Evolutionary conservation across 2,888 invertebrate species (phyloP).

Genomic region (Melieria omissa): DNA sequence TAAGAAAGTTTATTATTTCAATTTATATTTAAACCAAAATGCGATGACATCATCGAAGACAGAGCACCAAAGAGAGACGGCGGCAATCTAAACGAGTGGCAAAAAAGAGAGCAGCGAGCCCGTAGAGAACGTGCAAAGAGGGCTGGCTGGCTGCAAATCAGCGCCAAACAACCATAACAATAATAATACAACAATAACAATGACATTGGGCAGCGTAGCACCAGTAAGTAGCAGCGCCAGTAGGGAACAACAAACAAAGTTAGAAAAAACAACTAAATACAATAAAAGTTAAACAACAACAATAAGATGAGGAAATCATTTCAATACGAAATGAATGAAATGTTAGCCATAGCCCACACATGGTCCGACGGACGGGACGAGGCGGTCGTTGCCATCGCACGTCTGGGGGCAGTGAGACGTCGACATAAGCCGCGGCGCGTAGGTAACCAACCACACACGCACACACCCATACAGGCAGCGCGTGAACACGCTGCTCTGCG

Average conservation of each 20-base stretch:
- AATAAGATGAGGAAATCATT: no score
- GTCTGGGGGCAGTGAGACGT: no score
- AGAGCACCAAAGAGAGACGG: conserved; percentile 20
- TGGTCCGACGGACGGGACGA: no score
- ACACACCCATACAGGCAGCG: no score
- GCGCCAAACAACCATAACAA: neutral
- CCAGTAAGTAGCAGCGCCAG: neutral
- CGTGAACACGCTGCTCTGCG: neutral
- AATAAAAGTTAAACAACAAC: no score
- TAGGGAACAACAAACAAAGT: no score
- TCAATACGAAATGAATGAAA: no score
- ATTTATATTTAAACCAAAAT: conserved; percentile 40
- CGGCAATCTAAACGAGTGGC: neutral
- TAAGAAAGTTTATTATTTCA: conserved; percentile 35
- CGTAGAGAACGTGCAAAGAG: neutral
- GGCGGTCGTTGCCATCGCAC: neutral
- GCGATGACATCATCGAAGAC: conserved; percentile 39
- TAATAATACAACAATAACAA: neutral
- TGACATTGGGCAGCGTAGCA: neutral
- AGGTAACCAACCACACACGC: no score
- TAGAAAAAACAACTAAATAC: no score
- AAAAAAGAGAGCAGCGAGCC: conserved; percentile 5
- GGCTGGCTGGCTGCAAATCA: neutral
- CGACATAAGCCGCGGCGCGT: no score
- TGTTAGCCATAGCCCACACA: no score